Evolutionary conservation across 1,140 invertebrate species (phyloP), one percentile per base, ranked within the genome.

Genomic region (Asbolus verrucosus): DNA sequence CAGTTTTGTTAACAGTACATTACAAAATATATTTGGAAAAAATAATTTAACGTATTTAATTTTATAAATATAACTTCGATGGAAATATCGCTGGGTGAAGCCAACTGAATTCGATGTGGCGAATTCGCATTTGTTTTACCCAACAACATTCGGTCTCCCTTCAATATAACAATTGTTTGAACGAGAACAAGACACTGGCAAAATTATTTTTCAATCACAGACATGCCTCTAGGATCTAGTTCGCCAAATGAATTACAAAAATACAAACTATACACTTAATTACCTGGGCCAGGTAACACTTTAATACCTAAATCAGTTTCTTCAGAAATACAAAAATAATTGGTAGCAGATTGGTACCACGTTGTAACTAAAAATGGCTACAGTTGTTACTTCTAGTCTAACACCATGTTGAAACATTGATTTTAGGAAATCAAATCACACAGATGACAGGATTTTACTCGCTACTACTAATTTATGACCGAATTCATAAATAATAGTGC

Each of bases 141-240:
- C 21, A 27, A 54, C 61, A 65, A 41, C 27, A 65, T 41, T 63
- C 21, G 9, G 3, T 16, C 16, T 65, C 13, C 21, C 13, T 43
- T 43, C 39, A 43, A 2, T 6, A 6, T 65, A 65, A 43, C 27
- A 43, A 43, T 30, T 46, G 36, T 41, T 65, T 65, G 21, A 65
- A 65, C 61, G 41, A 46, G 38, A 65, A 30, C 36, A 43, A 65
- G 38, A 43, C 39, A 65, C 36, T 65, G 36, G 62, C 39, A 65
- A 43, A 65, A 43, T 65, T 63, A 43, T 24, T 65, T 65, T 30
- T 65, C 39, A 65, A 65, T 65, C 62, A 65, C 62, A 65, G 62
- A 65, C 62, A 65, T 65, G 36, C 36, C 39, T 24, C 62, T 63
- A 63, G 36, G 24, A 38, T 27, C 46, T 54, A 54, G 46, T 54